Evolutionary conservation across 1,140 invertebrate genomes (phyloP).

Genomic region (Scaptomyza pallida): DNA sequence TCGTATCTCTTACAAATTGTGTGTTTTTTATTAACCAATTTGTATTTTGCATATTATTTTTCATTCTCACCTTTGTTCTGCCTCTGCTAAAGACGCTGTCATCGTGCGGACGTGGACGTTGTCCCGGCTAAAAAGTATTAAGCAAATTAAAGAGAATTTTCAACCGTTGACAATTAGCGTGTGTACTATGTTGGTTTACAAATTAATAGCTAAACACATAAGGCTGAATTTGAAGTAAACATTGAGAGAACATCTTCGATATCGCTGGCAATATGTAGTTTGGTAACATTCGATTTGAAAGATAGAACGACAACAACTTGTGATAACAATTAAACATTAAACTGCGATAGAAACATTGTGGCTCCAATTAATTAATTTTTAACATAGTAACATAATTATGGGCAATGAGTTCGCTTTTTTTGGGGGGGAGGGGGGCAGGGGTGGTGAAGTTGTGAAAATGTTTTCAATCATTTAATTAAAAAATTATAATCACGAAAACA

Average conservation of each 20-base stretch:
- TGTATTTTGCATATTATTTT: neutral
- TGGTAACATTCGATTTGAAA: neutral
- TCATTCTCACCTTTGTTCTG: conserved; percentile 72
- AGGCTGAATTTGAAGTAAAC: conserved; percentile 8
- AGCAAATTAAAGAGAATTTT: conserved; percentile 11
- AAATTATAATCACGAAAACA: too few species aligned
- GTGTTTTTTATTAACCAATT: neutral
- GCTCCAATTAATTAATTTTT: neutral
- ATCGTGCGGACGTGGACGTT: conserved; percentile 77
- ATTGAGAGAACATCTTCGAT: neutral
- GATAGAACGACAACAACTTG: neutral
- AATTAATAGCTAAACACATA: conserved; percentile 12
- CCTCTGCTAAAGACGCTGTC: conserved; percentile 80
- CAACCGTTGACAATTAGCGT: neutral
- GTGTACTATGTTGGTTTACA: neutral
- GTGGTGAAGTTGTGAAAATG: too few species aligned
- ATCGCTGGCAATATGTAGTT: neutral
- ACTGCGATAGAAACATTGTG: neutral
- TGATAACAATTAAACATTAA: neutral
- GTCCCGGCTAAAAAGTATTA: conserved; percentile 73
- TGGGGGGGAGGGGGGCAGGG: too few species aligned
- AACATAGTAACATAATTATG: neutral
- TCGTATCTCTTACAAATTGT: neutral
- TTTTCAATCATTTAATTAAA: too few species aligned
- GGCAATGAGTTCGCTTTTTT: neutral